Base-by-base conservation (phyloP, 64 coral and sea anemone genomes). In the Montipora cactus region DNA sequence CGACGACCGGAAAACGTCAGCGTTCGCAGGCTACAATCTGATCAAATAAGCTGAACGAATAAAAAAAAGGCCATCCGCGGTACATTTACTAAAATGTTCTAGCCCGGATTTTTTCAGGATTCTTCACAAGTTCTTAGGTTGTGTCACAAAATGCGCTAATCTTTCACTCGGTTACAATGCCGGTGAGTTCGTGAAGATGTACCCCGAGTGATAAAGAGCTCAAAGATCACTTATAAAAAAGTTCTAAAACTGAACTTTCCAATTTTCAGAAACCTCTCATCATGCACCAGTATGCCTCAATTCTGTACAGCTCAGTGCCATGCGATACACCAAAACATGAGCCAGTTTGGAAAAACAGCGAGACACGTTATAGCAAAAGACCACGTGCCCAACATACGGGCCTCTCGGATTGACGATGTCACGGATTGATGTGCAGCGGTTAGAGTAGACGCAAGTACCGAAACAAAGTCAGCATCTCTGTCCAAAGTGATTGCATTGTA, bases 271-370 rank as follows among this genome's bases (percentile, higher is more conserved):
- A 66, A 68, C 14, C 5, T 0, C 13, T 76, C 23, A 46, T 2
- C 28, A 23, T 45, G 22, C 25, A 2, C 14, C 66, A 20, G 5
- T 13, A 12, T 71, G 47, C 49, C 67, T 44, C 8, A 3, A 16
- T 23, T 28, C 16, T 11, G 11, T 11, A 79, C 2, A 21, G 12
- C 8, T 93, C 78, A 93, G 23, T 87, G n/a, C 92, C 92, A 93
- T 8, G 83, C 92, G 20, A 93, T 21, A 88, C 87, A 88, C 92
- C 92, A 93, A 82, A 93, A 93, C 61, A 93, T 67, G 47, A 87
- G 48, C 92, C 92, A 93, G 62, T 93, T 67, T 53, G 92, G 92
- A 44, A 93, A 74, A 64, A 93, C 22, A 72, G 83, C 84, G 4
- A 93, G 62, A 79, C 83, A 87, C n/a, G 92, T 20, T 48, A 93